Percentiles rank a stretch among this genome's conserved stretches.
Evolutionary conservation across 2,797 vertebrate species (phyloP).

Genomic region (Eulemur coronatus): DNA sequence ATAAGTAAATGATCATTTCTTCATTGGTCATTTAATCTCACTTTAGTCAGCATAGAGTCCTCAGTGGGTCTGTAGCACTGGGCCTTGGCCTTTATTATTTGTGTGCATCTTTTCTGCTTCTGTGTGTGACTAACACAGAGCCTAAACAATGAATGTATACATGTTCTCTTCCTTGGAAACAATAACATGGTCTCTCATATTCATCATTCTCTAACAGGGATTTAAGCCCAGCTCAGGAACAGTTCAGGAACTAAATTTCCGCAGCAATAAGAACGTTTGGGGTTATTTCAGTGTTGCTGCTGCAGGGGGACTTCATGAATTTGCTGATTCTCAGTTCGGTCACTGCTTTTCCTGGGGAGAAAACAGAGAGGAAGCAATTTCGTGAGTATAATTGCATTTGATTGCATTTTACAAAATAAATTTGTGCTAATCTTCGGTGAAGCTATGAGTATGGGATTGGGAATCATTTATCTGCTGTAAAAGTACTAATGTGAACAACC

Average conservation of each 20-base stretch:
- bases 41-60: not conserved
- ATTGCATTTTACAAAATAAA: conserved; percentile 47
- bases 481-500: not conserved
- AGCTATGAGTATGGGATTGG: not conserved
- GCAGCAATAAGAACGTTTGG: conserved; percentile 99
- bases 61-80: not conserved
- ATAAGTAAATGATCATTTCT: not conserved
- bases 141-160: not conserved
- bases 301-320: conserved; percentile 97
- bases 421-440: conserved; percentile 4
- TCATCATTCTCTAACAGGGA: conserved; percentile 87
- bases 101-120: not conserved
- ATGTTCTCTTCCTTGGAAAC: conserved; percentile 34
- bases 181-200: conserved; percentile 2
- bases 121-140: not conserved
- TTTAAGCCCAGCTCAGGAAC: conserved; percentile 99
- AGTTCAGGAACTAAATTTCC: conserved; percentile 98
- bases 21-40: not conserved
- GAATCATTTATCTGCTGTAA: not conserved
- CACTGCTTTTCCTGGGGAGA: conserved; percentile 99
- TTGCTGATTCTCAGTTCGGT: conserved; percentile 98
- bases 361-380: conserved; percentile 99
- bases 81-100: not conserved
- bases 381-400: conserved; percentile 88
- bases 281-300: conserved; percentile 99